Evolutionary conservation across 1,140 invertebrate species (phyloP).

Genomic region (Drosophila pruinosa): DNA sequence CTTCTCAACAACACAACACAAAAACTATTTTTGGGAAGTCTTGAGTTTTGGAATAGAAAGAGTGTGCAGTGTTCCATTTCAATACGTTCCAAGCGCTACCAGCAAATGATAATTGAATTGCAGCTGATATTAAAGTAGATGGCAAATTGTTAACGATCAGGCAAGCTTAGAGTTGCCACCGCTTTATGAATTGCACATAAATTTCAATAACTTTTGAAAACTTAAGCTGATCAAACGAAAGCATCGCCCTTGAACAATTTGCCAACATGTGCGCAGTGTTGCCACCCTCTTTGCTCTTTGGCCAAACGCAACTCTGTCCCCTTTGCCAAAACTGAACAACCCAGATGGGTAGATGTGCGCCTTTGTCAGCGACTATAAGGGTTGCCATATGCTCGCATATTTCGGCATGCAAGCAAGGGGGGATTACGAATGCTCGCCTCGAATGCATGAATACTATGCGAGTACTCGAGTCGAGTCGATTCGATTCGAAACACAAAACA

Average conservation of each 20-base stretch:
- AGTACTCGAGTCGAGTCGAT: conserved; percentile 5
- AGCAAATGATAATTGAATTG: too few species aligned
- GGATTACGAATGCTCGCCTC: conserved; percentile 35
- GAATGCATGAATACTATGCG: background rate
- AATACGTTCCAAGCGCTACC: background rate
- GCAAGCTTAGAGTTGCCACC: too few species aligned
- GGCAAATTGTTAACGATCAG: too few species aligned
- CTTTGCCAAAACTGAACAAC: conserved; percentile 17
- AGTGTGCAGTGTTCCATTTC: conserved; percentile 3
- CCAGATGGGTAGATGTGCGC: conserved; percentile 25
- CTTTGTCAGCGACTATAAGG: conserved; percentile 65
- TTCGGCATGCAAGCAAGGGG: conserved; percentile 52
- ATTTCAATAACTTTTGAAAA: too few species aligned
- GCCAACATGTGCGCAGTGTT: too few species aligned
- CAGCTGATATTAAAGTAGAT: too few species aligned
- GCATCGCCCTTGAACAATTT: too few species aligned
- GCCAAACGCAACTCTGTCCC: background rate
- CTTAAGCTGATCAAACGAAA: too few species aligned
- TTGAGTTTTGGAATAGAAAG: conserved; percentile 27
- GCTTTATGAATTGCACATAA: too few species aligned
- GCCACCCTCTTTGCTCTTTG: conserved; percentile 54
- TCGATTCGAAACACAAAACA: background rate
- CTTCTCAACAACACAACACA: conserved; percentile 24
- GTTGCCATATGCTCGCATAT: conserved; percentile 78
- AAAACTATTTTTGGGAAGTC: conserved; percentile 69